Base-by-base conservation (phyloP, 1,140 invertebrate genomes). In the Drosophila quadrilineata region DNA sequence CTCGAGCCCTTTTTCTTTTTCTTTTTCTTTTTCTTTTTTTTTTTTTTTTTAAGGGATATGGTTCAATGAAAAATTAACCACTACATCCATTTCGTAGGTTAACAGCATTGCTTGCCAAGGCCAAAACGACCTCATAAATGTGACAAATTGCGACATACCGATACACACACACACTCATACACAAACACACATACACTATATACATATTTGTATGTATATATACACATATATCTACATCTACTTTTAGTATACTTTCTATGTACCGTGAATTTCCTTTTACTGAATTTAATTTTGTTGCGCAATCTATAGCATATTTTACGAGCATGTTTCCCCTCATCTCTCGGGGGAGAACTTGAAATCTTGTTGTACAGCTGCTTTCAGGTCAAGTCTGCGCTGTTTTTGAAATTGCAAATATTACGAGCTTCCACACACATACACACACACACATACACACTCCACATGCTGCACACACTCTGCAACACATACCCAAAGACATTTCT, bases 41-140 rank as follows among this genome's bases (percentile, higher is more conserved):
- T n/a, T n/a, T n/a, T n/a, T n/a, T 36, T 53, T 26, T 57, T 46
- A 29, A 64, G 48, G 59, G 66, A 70, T 33, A 48, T 53, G 52
- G 33, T 50, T 41, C 53, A 58, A 64, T 70, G 59, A 48, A 69
- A 70, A 59, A 72, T 70, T 72, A 72, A 59, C 70, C 60, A 69
- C 66, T 36, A 49, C 41, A 50, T 58, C 31, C n/a, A n/a, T n/a
- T n/a, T n/a, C n/a, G n/a, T n/a, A 49, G 48, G 33, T 70, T 46
- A n/a, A n/a, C 46, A 48, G 29, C 35, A 38, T 17, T 24, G 35
- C 26, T 29, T 16, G 9, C 33, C 43, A 35, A 54, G 35, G 60
- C 2, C 21, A 22, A 45, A 71, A 71, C 48, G 56, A 57, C 43
- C 64, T 68, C 52, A 71, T 71, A 71, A 71, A 71, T 57, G 64